Evolutionary conservation across 2,113 vertebrate species (phyloP).

Genomic region (Sceloporus tristichus): DNA sequence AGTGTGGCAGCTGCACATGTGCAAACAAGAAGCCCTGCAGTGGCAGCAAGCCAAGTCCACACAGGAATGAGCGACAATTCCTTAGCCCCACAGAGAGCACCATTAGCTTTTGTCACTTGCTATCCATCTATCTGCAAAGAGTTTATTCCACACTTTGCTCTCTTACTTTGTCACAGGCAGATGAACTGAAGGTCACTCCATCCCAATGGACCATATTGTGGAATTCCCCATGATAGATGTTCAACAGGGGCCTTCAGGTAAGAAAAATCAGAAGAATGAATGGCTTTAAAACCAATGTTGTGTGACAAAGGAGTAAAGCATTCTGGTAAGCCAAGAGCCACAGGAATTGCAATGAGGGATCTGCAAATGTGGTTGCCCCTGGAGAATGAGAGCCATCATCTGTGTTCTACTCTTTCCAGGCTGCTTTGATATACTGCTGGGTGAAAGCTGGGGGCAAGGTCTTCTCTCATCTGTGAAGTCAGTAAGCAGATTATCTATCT

Average conservation of each 20-base stretch:
- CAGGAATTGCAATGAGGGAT: slow-evolving; percentile 3
- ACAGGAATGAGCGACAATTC: neutral
- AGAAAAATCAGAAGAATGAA: slow-evolving; percentile 20
- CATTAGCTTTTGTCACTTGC: slow-evolving; percentile 20
- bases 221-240: slow-evolving; percentile 5
- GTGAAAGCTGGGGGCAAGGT: slow-evolving; percentile 14
- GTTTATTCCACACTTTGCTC: neutral
- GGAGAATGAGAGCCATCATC: neutral
- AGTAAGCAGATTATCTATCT: neutral
- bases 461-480: neutral
- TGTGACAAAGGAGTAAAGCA: slow-evolving; percentile 1
- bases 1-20: neutral
- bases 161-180: neutral
- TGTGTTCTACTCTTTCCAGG: slow-evolving; percentile 7
- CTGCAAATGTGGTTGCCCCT: neutral
- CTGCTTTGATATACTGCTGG: neutral
- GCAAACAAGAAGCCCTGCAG: neutral
- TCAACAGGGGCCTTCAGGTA: neutral
- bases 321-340: neutral
- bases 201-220: neutral
- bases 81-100: neutral
- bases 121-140: slow-evolving; percentile 12
- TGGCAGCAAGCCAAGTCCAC: neutral
- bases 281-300: slow-evolving; percentile 17
- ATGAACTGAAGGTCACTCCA: neutral